Evolutionary conservation across 1,140 invertebrate species (phyloP), one percentile per base, ranked within the genome.

Genomic region (Orussus abietinus): DNA sequence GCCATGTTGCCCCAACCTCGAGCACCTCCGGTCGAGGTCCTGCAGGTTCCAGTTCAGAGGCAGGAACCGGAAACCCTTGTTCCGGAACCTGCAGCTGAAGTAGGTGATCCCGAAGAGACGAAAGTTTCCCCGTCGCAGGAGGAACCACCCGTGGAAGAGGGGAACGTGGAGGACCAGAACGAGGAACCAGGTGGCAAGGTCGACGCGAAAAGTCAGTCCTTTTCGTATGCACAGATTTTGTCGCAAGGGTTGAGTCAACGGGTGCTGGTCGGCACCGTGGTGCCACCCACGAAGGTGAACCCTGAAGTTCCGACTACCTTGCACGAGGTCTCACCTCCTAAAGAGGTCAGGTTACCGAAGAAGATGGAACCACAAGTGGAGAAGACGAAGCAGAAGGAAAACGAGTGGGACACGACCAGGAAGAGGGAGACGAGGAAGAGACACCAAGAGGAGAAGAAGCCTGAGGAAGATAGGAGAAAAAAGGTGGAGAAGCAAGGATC

Each of bases 171-270:
- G 5, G 31, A n/a, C 20, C 9, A 4, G 10, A 34, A 44, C 38
- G 17, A 5, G 7, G 39, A 42, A 38, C 29, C 13, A 38, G 11
- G 5, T 19, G 13, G 20, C n/a, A 25, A 6, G 20, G 14, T n/a
- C 5, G 57, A 70, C 15, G 44, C 13, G 6, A 62, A 60, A 32
- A 53, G 47, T 7, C 62, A 72, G 32, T 72, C 74, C 29, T 75
- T 82, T 44, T 85, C 84, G 1, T 86, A 86, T 64, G 84, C 84
- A 11, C 81, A 84, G 66, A 83, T 86, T 55, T 73, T 86, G 46
- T 80, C 82, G 3, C 78, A 84, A 45, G 83, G 84, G 3, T 74
- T 86, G 25, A 69, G 49, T 60, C 56, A 64, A 10, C 50, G 47
- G 19, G 22, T 44, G 3, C 50, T 40, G 4, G 19, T 49, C 7